A percentile compares a stretch with the other conserved stretches of the same genome.
phyloP scores from a whole-genome alignment of 2,888 invertebrate species.

The Girardia tigrina region DNA sequence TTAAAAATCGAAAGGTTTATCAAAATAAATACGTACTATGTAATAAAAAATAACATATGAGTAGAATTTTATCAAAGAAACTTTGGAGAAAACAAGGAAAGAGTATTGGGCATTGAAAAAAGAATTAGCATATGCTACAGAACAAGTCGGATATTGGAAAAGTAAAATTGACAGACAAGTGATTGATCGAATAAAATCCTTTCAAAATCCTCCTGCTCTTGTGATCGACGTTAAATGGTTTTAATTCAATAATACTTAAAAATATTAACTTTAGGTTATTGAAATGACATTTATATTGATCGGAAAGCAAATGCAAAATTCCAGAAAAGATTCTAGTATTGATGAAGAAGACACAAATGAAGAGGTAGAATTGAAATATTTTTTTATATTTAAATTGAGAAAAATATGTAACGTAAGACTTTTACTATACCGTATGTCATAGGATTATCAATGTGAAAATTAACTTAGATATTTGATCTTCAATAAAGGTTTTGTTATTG shows the following conservation, averaged over 20 bases:
- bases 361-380: constrained; percentile 20
- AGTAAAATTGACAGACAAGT: constrained; percentile 45
- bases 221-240: constrained; percentile 40
- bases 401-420: too few relatives aligned
- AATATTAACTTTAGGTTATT: constrained; percentile 42
- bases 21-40: too few relatives aligned
- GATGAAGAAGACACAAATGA: constrained; percentile 24
- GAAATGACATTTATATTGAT: constrained; percentile 50
- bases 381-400: too few relatives aligned
- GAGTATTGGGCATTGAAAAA: constrained; percentile 44
- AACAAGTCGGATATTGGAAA: constrained; percentile 48
- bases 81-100: constrained; percentile 41
- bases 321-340: background rate
- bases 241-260: background rate
- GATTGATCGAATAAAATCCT: constrained; percentile 46
- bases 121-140: constrained; percentile 43
- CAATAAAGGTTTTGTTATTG: too few relatives aligned
- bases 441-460: too few relatives aligned
- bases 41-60: too few relatives aligned
- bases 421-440: too few relatives aligned
- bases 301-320: constrained; percentile 40
- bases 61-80: constrained; percentile 41
- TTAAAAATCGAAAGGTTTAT: constrained; percentile 45
- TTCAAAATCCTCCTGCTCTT: constrained; percentile 46
- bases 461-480: too few relatives aligned